Evolutionary conservation across 1,140 invertebrate species (phyloP), one percentile per base, ranked within the genome.

Genomic region (Planococcus citri): DNA sequence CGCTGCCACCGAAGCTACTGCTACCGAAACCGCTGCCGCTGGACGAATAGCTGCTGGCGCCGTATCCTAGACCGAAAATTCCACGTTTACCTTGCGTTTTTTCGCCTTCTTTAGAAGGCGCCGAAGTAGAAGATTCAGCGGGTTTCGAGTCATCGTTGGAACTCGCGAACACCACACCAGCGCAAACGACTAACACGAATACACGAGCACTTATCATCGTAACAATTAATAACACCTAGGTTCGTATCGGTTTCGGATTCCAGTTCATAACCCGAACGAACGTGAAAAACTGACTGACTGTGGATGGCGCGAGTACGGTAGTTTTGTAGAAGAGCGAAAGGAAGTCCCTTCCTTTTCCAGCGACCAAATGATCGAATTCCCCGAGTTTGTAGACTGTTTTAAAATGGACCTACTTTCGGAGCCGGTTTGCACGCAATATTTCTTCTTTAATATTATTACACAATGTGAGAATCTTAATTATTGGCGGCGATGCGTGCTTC

Each of bases 11-110:
- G 33, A 33, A 38, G 17, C 69, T 61, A 41, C 69, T 37, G 70
- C 27, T 29, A 0, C 58, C 24, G 37, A n/a, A 70, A 29, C 69
- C 67, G 33, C 69, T 51, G 10, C 37, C 41, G 41, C 70, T 69
- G 29, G 33, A 17, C 17, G 71, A 70, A 69, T 70, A 64, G 68
- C 69, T 38, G 58, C 61, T 58, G 24, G 72, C 70, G n/a, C 69
- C 73, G 72, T 83, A 84, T 41, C 85, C 82, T 72, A 84, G 68
- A 73, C 81, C 81, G 69, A 24, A 72, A 8, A 72, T 41, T 6
- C 69, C 68, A 21, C 71, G 29, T 64, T 72, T 72, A 25, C 38
- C 69, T 20, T 72, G 71, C 3, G 69, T 60, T 38, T 72, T 72
- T 38, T 61, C 24, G 21, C 27, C 17, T 20, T 25, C 10, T 27